Evolutionary conservation across 1,140 invertebrate genomes (phyloP).

Genomic region (Neuroterus valhalla): DNA sequence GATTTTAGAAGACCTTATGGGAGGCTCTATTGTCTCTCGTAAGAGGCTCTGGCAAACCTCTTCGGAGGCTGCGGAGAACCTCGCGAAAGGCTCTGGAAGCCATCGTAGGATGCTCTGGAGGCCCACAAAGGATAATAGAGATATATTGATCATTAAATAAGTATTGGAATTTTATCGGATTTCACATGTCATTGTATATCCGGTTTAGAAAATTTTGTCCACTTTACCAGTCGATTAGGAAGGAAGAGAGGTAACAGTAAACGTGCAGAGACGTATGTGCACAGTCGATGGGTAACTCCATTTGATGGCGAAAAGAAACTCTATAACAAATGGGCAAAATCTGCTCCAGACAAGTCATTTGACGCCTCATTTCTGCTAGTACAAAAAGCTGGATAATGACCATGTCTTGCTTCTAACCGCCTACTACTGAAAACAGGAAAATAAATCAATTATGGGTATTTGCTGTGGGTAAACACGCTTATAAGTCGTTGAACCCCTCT

Average conservation of each 20-base stretch:
- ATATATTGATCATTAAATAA: too few species aligned
- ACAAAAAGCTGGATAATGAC: constrained; percentile 61
- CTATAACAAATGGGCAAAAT: constrained; percentile 64
- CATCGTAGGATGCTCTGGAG: too few species aligned
- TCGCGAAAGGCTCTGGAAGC: too few species aligned
- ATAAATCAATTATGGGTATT: constrained; percentile 15
- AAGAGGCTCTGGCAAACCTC: too few species aligned
- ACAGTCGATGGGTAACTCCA: constrained; percentile 55
- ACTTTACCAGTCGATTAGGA: constrained; percentile 9
- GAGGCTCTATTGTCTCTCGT: too few species aligned
- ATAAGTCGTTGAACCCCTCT: neutral
- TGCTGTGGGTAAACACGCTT: neutral
- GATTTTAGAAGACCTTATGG: too few species aligned
- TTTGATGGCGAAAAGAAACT: constrained; percentile 61
- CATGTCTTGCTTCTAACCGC: constrained; percentile 28
- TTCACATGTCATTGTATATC: neutral
- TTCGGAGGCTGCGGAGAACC: too few species aligned
- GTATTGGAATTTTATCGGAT: neutral
- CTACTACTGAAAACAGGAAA: constrained; percentile 17
- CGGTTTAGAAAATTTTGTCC: neutral
- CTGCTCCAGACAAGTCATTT: constrained; percentile 63
- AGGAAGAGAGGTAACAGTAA: constrained; percentile 6
- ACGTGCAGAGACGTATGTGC: constrained; percentile 53
- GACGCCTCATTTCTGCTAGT: constrained; percentile 64
- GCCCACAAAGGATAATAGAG: too few species aligned